These are phyloP conservation scores for Xiphias gladius DNA, from an alignment of 2,113 vertebrate genomes.

Conservation along the genomic window DNA sequence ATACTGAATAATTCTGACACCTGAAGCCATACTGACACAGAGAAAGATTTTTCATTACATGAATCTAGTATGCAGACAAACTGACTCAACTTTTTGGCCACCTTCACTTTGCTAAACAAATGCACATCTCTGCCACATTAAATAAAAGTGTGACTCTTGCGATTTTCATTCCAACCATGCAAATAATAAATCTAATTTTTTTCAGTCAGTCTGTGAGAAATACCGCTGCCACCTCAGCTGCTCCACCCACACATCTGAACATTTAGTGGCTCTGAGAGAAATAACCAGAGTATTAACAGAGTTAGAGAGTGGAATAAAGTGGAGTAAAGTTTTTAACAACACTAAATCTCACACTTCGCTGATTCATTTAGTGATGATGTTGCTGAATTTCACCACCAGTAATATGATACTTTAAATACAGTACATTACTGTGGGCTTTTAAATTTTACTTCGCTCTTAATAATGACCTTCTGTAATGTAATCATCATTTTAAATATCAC, in stretches of 20 bases:
- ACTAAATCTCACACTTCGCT: conserved; percentile 27
- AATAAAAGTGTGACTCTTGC: conserved; percentile 11
- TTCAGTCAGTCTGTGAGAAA: conserved; percentile 1
- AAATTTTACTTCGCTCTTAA: conserved; percentile 49
- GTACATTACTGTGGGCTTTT: conserved; percentile 52
- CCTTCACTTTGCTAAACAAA: conserved; percentile 31
- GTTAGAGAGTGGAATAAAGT: background rate
- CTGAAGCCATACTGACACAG: conserved; percentile 31
- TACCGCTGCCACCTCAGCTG: conserved; percentile 11
- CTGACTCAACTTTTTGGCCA: background rate
- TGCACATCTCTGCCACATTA: conserved; percentile 9
- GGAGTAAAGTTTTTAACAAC: conserved; percentile 10
- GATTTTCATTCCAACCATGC: conserved; percentile 6
- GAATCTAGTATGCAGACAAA: conserved; percentile 6
- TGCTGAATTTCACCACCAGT: conserved; percentile 9
- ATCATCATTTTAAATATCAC: conserved; percentile 75
- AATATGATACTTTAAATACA: conserved; percentile 31
- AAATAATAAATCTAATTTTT: background rate
- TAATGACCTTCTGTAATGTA: conserved; percentile 70
- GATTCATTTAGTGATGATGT: conserved; percentile 21
- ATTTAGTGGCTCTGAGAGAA: background rate
- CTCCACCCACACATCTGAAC: conserved; percentile 17
- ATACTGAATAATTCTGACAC: conserved; percentile 49
- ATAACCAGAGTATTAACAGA: conserved; percentile 6
- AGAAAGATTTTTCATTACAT: conserved; percentile 29